Base-by-base conservation (phyloP, 2,888 invertebrate species). In the Tenthredo notha region DNA sequence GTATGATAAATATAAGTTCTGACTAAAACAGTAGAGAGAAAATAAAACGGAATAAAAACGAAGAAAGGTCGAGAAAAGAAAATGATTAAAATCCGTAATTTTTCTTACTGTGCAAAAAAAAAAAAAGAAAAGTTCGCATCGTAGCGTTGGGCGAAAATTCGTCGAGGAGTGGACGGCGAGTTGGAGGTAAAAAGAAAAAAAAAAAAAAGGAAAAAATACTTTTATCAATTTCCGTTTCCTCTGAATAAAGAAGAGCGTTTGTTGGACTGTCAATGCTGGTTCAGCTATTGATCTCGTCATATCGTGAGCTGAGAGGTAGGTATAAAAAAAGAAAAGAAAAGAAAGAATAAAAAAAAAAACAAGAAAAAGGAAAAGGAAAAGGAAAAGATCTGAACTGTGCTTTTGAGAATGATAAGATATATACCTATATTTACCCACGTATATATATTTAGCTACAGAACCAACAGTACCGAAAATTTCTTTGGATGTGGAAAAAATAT, bases 51-150 rank as follows among this genome's bases (percentile, higher is more conserved):
- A 29, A 25, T 29, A 9, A 25, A 15, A 15, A 1, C 65, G 65
- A 3, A 10, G 29, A 33, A 0, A 29, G 29, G 2, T 29, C 2
- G 9, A 21, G 7, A 29, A 3, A 67, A 67, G n/a, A 54, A 54
- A 54, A 54, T 54, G n/a, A 54, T 54, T 54, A n/a, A 54, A 54
- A 54, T n/a, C n/a, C 54, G n/a, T n/a, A n/a, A 54, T 54, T 54
- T 54, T 54, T n/a, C 54, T n/a, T 7, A 3, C 54, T 1, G n/a
- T 7, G 6, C 12, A 10, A 54, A 54, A n/a, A n/a, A n/a, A n/a
- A n/a, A n/a, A n/a, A n/a, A n/a, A n/a, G n/a, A n/a, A n/a, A 54
- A n/a, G 54, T 54, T 54, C 18, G 0, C n/a, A n/a, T 54, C n/a
- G 6, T 47, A 3, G 47, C 1, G 0, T 12, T 0, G 3, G 3